Conservation (phyloP, 2,888 invertebrate species). For the Podabrus alpinus region DNA sequence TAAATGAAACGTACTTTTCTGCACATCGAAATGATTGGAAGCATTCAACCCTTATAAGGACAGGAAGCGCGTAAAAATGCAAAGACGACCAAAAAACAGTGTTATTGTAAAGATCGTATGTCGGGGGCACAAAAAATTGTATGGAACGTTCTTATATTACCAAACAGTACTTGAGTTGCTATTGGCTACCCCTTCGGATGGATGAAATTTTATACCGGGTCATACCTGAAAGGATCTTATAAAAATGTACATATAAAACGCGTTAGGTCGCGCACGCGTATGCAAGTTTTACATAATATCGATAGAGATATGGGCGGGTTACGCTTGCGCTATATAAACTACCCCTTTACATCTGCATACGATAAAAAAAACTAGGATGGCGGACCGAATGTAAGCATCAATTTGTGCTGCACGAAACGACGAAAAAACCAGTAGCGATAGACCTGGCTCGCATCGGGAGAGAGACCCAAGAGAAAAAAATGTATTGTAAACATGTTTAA, state of each 20-base stretch:
- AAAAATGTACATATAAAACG: constrained; percentile 55
- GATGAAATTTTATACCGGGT: constrained; percentile 50
- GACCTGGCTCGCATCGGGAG: not conserved
- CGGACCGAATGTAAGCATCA: constrained; percentile 29
- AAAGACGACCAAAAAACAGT: constrained; percentile 44
- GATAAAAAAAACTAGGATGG: constrained; percentile 47
- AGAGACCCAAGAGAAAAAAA: not conserved
- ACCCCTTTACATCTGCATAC: constrained; percentile 53
- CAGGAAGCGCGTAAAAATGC: constrained; percentile 20
- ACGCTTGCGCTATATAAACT: constrained; percentile 51
- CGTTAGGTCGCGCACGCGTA: constrained; percentile 53
- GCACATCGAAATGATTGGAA: not conserved
- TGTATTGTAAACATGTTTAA: not conserved
- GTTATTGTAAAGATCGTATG: constrained; percentile 44
- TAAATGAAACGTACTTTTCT: constrained; percentile 9
- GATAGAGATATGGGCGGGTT: constrained; percentile 55
- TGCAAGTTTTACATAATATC: constrained; percentile 55
- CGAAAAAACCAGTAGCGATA: not conserved
- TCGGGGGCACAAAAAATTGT: constrained; percentile 41
- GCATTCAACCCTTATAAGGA: not conserved
- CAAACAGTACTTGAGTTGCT: constrained; percentile 47
- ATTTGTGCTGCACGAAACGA: constrained; percentile 2
- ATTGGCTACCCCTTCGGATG: constrained; percentile 52
- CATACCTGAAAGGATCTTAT: constrained; percentile 49
- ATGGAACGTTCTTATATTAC: constrained; percentile 34